Conservation (phyloP, 2,113 vertebrate species). For the Lagopus leucura region DNA sequence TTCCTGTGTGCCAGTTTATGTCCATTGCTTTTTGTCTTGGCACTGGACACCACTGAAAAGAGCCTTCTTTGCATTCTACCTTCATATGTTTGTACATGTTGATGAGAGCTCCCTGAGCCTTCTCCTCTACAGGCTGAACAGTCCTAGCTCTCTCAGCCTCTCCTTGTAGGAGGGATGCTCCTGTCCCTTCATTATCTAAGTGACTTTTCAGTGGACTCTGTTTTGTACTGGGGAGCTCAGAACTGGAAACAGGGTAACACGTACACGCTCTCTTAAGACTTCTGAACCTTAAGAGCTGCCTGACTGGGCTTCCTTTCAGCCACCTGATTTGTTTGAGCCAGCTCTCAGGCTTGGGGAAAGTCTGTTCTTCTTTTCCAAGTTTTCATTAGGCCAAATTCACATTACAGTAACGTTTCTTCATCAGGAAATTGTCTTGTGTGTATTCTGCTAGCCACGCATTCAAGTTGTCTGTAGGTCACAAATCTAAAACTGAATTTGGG, state of each 20-base stretch:
- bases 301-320: neutral
- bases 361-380: neutral
- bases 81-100: neutral
- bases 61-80: neutral
- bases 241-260: neutral
- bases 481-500: neutral
- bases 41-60: neutral
- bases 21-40: neutral
- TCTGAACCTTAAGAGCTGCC: neutral
- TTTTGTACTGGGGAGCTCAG: neutral
- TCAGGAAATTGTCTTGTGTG: neutral
- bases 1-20: neutral
- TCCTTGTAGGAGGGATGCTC: fast-evolving
- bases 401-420: neutral
- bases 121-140: neutral
- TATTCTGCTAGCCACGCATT: neutral
- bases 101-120: neutral
- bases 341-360: neutral
- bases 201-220: neutral
- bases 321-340: neutral
- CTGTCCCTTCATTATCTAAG: neutral
- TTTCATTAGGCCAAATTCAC: neutral
- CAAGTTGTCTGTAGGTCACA: neutral
- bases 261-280: neutral
- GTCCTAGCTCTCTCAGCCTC: neutral